Evolutionary conservation across 2,113 vertebrate genomes (phyloP).

Genomic region (Glareola pratincola): DNA sequence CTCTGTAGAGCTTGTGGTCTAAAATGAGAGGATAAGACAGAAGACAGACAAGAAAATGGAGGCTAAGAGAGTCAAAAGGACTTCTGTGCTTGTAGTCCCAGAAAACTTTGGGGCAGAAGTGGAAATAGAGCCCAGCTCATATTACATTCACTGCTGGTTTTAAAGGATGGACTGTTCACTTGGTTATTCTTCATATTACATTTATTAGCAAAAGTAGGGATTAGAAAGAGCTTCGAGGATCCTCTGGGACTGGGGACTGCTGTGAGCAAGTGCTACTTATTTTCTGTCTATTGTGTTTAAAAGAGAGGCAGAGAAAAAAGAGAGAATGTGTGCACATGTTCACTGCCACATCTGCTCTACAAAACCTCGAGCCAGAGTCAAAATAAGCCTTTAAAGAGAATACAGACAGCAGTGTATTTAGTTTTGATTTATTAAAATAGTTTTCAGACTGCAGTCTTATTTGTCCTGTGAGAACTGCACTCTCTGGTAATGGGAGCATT

Average conservation of each 20-base stretch:
- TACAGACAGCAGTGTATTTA: slow-evolving; percentile 19
- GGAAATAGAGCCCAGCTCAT: neutral
- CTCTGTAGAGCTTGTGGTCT: neutral
- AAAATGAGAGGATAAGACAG: neutral
- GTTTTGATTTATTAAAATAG: slow-evolving; percentile 64
- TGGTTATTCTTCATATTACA: neutral
- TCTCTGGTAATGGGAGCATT: slow-evolving; percentile 47
- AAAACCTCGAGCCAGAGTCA: neutral
- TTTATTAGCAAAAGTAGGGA: neutral
- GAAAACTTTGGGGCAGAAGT: neutral
- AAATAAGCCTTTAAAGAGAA: slow-evolving; percentile 45
- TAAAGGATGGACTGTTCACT: neutral
- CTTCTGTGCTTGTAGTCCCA: neutral
- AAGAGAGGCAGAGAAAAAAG: neutral
- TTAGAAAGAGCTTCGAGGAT: neutral
- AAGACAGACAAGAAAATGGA: neutral
- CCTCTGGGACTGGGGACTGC: neutral
- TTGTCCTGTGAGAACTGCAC: slow-evolving; percentile 49
- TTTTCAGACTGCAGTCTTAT: slow-evolving; percentile 54
- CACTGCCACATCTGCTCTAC: neutral
- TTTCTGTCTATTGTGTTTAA: neutral
- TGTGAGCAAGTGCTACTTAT: neutral
- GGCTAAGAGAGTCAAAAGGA: neutral
- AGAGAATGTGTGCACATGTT: neutral
- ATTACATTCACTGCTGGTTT: neutral